A percentile compares a stretch with the other conserved stretches of the same genome.
Evolutionary conservation across 2,113 vertebrate genomes (phyloP).

Genomic region (Fukomys damarensis): DNA sequence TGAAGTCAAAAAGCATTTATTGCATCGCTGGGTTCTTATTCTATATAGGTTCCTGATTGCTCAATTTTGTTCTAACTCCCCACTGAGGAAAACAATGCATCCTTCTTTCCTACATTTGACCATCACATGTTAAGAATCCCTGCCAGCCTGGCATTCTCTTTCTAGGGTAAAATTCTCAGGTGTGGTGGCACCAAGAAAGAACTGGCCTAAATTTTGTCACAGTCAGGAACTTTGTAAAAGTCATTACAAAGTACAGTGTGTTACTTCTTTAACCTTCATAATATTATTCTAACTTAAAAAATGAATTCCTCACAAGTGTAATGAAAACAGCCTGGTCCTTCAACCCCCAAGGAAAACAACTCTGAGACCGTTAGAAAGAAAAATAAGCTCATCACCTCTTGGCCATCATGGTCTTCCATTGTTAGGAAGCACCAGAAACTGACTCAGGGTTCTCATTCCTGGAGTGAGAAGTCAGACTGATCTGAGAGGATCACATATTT

Average conservation of each 20-base stretch:
- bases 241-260: neutral
- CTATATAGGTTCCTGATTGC: neutral
- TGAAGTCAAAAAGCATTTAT: neutral
- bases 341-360: neutral
- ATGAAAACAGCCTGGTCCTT: neutral
- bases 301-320: neutral
- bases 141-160: too few species aligned
- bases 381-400: neutral
- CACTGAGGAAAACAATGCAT: neutral
- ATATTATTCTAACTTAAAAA: neutral
- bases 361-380: neutral
- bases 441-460: neutral
- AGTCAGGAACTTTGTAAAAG: neutral
- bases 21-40: neutral
- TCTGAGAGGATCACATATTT: rapidly evolving
- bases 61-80: neutral
- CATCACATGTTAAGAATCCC: too few species aligned
- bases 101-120: neutral
- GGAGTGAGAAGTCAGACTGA: neutral
- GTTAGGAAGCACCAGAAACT: neutral
- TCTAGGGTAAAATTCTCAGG: too few species aligned
- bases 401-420: too few species aligned
- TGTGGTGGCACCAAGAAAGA: neutral
- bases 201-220: neutral
- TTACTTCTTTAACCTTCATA: neutral